Evolutionary conservation across 2,797 vertebrate species (phyloP).

Genomic region (Anabacerthia variegaticeps): DNA sequence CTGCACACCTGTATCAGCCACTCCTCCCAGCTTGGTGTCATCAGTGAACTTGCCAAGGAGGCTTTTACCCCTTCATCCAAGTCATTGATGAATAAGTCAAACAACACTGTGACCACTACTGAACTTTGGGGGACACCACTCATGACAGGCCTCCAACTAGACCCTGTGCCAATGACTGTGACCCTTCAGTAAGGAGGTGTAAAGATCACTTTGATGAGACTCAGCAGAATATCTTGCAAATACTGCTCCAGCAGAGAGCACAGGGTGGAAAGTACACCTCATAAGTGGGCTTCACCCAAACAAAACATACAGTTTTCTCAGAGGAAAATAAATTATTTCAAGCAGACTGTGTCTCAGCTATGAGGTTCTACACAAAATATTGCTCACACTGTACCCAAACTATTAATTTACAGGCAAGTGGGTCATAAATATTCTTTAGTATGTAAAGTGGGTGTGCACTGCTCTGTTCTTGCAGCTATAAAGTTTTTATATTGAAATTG

Average conservation of each 20-base stretch:
- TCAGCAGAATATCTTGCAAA: background rate
- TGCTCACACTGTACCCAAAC: background rate
- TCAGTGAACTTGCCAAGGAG: background rate
- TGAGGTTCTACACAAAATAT: background rate
- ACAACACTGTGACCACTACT: background rate
- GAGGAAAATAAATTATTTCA: background rate
- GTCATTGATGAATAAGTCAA: background rate
- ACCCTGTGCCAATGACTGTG: background rate
- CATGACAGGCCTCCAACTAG: background rate
- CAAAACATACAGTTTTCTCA: background rate
- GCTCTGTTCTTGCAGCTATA: background rate
- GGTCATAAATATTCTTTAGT: background rate
- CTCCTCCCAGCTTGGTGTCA: background rate
- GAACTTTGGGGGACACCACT: background rate
- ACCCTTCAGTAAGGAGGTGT: background rate
- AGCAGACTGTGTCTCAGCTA: background rate
- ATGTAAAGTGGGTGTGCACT: background rate
- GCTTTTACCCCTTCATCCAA: background rate
- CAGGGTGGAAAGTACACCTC: background rate
- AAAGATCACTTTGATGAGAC: background rate
- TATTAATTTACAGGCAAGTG: background rate
- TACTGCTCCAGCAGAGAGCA: background rate
- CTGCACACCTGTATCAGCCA: background rate
- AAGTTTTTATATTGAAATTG: background rate
- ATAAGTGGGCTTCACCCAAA: background rate